Evolutionary conservation across 2,888 invertebrate genomes (phyloP), one percentile per base, ranked within the genome.

Genomic region (Andrena praecox): DNA sequence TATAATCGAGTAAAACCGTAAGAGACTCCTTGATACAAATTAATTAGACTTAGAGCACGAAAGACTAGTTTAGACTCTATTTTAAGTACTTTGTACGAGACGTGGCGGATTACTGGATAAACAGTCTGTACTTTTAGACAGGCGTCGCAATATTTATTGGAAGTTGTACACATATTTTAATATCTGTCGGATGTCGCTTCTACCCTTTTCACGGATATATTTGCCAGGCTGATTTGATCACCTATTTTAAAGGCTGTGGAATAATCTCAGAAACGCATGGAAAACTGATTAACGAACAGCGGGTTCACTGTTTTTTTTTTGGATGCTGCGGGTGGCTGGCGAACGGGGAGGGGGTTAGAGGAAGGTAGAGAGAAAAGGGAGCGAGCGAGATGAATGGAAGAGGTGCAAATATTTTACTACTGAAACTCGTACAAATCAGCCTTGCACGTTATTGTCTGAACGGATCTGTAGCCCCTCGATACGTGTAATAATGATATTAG

Each of bases 61-160:
- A 91, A 91, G 87, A 88, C 85, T 92, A 93, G 91, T 81, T 89
- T 93, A 91, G 91, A 89, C 84, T 91, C 89, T 93, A 93, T 92
- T 93, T 92, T 92, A 92, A 90, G 91, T 92, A 93, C 91, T 91
- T 91, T 90, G 85, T 91, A 89, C 86, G 80, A 90, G 85, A 89
- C 70, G 75, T 68, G 87, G 80, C 77, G 83, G 85, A 86, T 81
- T 87, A 88, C 67, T 85, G 87, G 72, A 85, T 91, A 92, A 92
- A 89, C 87, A 86, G 90, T 87, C 82, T 85, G 86, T 91, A 91
- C 85, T 91, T 89, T 90, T 56, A 89, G 80, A 75, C 85, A 84
- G 86, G 87, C 86, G 85, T 90, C 89, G 85, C 87, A 56, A 86
- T 92, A 92, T 92, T 92, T 91, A 92, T 90, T 92, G 89, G 88